These are phyloP conservation scores for Bothrops alternatus DNA, from an alignment of 2,797 vertebrate species.

Conservation along the genomic window DNA sequence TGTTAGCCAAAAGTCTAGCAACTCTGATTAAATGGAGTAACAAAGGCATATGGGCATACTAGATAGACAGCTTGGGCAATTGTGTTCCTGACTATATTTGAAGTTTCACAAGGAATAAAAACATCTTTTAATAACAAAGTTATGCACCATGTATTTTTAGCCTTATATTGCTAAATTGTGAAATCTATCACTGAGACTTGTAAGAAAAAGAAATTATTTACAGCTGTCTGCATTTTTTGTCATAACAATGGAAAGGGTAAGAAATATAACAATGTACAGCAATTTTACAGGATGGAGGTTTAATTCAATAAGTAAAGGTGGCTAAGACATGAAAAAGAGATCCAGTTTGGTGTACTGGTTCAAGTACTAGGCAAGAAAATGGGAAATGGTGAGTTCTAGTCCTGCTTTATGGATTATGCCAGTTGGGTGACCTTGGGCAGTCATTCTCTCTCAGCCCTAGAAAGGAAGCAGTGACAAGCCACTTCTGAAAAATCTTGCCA, in stretches of 20 bases:
- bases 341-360: not conserved
- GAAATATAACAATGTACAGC: not conserved
- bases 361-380: not conserved
- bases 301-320: not conserved
- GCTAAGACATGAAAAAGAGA: not conserved
- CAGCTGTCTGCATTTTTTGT: slow-evolving; percentile 16
- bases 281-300: not conserved
- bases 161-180: slow-evolving; percentile 10
- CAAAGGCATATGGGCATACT: not conserved
- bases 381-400: not conserved
- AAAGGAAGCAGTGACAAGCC: not conserved
- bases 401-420: not conserved
- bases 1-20: slow-evolving; percentile 11
- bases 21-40: not conserved
- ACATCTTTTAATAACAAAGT: slow-evolving; percentile 1
- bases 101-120: not conserved
- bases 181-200: slow-evolving; percentile 19
- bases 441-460: not conserved
- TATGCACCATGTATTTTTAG: not conserved
- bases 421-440: not conserved
- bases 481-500: not conserved
- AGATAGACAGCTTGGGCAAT: not conserved
- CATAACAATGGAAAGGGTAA: slow-evolving; percentile 17
- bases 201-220: slow-evolving; percentile 35
- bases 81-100: not conserved